Evolutionary conservation across 2,888 invertebrate genomes (phyloP), one percentile per base, ranked within the genome.

Genomic region (Therioaphis trifolii): DNA sequence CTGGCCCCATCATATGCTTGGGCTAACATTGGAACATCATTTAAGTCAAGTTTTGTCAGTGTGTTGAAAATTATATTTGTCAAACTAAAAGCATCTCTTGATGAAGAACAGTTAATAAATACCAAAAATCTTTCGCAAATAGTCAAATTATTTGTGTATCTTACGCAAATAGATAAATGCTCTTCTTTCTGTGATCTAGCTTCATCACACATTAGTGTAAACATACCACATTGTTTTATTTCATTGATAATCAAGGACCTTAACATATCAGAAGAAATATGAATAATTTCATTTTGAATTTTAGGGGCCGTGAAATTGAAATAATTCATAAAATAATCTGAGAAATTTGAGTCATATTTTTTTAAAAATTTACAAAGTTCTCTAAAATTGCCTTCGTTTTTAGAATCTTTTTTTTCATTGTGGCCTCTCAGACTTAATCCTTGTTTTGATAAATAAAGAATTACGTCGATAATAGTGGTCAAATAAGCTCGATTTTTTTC

Each of bases 201-300:
- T 49, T 49, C 49, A n/a, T n/a, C n/a, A n/a, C n/a, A n/a, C n/a
- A n/a, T n/a, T n/a, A n/a, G n/a, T n/a, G n/a, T n/a, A n/a, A 49
- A 49, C 49, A 49, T 49, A 12, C 49, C 49, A 49, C 49, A 49
- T 49, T 49, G 9, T 49, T 49, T 49, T 49, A 49, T 49, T 49
- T 49, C 49, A 49, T 9, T 49, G 49, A 49, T 49, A 15, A 49
- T 49, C 49, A 49, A 49, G n/a, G n/a, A n/a, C 15, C 49, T 49
- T 49, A 49, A 49, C 9, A 49, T 49, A 15, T 29, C 69, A 35
- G 69, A 24, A 18, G 24, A 27, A 69, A 69, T 29, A 15, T 69
- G 29, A 27, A 69, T 69, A 15, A 69, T 69, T n/a, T 69, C 69
- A 29, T 69, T 63, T 27, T 63, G 63, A 63, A 63, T 27, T 24